A percentile compares a stretch with the other conserved stretches of the same genome.
These are phyloP conservation scores for Hypotaenidia okinawae DNA, from an alignment of 2,797 vertebrate genomes.

Conservation along the genomic window DNA sequence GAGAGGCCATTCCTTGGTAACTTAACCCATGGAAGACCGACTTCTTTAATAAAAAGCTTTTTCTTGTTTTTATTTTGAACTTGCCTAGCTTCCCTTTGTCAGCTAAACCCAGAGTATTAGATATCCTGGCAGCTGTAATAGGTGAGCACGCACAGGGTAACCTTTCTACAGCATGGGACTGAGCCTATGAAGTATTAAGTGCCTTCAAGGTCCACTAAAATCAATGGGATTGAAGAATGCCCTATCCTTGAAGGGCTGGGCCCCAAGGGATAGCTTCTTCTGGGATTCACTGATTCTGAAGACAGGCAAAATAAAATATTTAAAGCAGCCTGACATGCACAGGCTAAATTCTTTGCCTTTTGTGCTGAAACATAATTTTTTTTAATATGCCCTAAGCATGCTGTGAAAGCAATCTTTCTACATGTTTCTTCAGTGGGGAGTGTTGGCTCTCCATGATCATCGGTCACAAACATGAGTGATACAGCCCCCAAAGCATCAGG, in stretches of 20 bases:
- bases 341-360: slow-evolving; percentile 59
- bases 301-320: slow-evolving; percentile 68
- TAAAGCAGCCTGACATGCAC: slow-evolving; percentile 60
- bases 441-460: slow-evolving; percentile 30
- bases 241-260: slow-evolving; percentile 49
- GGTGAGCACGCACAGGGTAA: background rate
- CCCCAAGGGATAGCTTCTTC: slow-evolving; percentile 46
- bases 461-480: slow-evolving; percentile 10
- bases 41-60: background rate
- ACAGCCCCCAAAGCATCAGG: background rate
- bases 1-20: background rate
- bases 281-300: slow-evolving; percentile 57
- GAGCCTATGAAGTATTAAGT: slow-evolving; percentile 49
- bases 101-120: background rate
- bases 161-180: background rate
- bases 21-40: background rate
- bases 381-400: slow-evolving; percentile 61
- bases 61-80: background rate
- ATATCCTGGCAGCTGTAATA: slow-evolving; percentile 4
- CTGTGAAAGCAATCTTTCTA: slow-evolving; percentile 59
- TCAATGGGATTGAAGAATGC: slow-evolving; percentile 55
- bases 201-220: slow-evolving; percentile 67
- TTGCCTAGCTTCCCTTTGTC: background rate
- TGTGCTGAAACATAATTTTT: slow-evolving; percentile 70
- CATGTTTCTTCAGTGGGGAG: slow-evolving; percentile 2